phyloP scores from a whole-genome alignment of 2,797 vertebrate species.

The Oryzias dopingdopingensis region DNA sequence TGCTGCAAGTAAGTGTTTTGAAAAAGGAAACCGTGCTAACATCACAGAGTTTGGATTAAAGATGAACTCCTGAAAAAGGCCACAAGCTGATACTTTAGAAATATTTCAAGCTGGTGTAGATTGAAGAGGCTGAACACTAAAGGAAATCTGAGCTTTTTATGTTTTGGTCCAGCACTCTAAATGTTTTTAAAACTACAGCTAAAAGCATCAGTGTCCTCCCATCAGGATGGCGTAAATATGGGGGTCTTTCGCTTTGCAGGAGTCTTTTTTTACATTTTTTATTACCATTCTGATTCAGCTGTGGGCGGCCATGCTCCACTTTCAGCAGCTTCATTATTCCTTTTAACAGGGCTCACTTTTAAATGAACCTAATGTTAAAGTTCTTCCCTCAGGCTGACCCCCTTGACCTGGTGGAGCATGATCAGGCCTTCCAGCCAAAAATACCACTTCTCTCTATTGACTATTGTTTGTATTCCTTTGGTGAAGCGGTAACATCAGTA shows the following conservation, averaged over 20 bases:
- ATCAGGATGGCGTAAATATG: constrained; percentile 37
- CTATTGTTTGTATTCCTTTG: too few relatives aligned
- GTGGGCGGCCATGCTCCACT: not conserved
- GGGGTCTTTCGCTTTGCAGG: too few relatives aligned
- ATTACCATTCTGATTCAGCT: constrained; percentile 1
- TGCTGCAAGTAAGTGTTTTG: constrained; percentile 89
- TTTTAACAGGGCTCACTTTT: too few relatives aligned
- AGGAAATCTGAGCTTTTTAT: constrained; percentile 42
- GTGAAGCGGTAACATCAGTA: too few relatives aligned
- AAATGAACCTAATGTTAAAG: too few relatives aligned
- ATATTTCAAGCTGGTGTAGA: not conserved
- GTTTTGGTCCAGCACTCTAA: constrained; percentile 28
- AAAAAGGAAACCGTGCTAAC: constrained; percentile 1
- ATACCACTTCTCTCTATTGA: too few relatives aligned
- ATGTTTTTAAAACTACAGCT: constrained; percentile 46
- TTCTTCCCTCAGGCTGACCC: not conserved
- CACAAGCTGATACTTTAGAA: not conserved
- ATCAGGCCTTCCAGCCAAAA: not conserved
- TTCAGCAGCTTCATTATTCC: not conserved
- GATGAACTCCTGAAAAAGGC: not conserved
- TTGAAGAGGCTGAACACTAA: constrained; percentile 20
- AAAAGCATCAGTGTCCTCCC: constrained; percentile 49
- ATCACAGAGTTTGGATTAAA: not conserved
- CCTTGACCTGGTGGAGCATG: not conserved
- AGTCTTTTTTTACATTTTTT: constrained; percentile 3